A percentile compares a stretch with the other conserved stretches of the same genome.
Evolutionary conservation across 2,888 invertebrate genomes (phyloP).

Genomic region (Andrena trimmerana): DNA sequence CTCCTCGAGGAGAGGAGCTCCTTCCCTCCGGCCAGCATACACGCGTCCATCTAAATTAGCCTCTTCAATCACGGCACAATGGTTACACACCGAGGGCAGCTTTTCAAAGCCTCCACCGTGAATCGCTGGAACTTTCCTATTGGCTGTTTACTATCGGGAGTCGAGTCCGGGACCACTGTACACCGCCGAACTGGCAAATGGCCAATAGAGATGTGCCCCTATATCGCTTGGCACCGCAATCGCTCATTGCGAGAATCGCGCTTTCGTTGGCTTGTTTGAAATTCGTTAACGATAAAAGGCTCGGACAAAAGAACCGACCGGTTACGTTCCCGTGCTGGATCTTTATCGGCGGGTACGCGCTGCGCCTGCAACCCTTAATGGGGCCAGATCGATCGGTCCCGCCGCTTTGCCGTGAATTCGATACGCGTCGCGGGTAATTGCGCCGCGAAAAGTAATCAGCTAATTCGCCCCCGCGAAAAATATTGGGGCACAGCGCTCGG

Average conservation of each 20-base stretch:
- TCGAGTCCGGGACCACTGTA: conserved; percentile 39
- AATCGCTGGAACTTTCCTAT: conserved; percentile 66
- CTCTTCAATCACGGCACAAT: conserved; percentile 72
- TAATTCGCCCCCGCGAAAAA: conserved; percentile 43
- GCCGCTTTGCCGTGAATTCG: conserved; percentile 28
- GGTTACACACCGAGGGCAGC: conserved; percentile 65
- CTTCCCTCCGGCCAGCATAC: conserved; percentile 49
- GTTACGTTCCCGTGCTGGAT: conserved; percentile 53
- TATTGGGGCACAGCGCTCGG: conserved; percentile 1
- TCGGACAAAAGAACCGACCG: conserved; percentile 51
- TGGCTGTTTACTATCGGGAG: conserved; percentile 69
- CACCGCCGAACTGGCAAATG: conserved; percentile 64
- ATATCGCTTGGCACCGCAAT: conserved; percentile 58
- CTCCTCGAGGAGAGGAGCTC: conserved; percentile 59
- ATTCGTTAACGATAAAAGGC: conserved; percentile 68
- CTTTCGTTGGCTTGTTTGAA: conserved; percentile 62
- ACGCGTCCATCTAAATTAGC: conserved; percentile 71
- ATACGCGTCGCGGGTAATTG: conserved; percentile 20
- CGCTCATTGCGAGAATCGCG: conserved; percentile 61
- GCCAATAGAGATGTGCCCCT: conserved; percentile 63
- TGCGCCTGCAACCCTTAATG: not conserved
- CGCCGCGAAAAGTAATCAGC: conserved; percentile 45
- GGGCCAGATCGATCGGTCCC: conserved; percentile 5
- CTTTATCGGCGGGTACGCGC: conserved; percentile 32
- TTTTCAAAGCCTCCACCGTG: conserved; percentile 67